Evolutionary conservation across 1,140 invertebrate genomes (phyloP).

Genomic region (Stratiolaelaps scimitus): DNA sequence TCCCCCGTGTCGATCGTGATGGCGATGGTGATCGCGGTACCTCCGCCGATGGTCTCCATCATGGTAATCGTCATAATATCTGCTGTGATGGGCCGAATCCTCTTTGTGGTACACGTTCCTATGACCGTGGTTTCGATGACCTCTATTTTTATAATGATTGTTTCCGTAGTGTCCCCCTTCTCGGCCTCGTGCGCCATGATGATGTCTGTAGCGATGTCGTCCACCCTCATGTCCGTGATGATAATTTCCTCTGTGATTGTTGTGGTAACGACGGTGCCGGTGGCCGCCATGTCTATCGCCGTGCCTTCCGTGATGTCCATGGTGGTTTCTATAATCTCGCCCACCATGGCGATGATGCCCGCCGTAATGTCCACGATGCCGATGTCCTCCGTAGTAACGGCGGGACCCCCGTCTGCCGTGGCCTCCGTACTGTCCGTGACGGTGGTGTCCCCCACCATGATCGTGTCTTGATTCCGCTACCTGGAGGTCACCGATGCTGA

Average conservation of each 20-base stretch:
- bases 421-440: slow-evolving; percentile 20
- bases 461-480: not conserved
- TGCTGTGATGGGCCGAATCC: slow-evolving; percentile 34
- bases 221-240: slow-evolving; percentile 31
- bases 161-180: slow-evolving; percentile 32
- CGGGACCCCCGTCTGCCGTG: not conserved
- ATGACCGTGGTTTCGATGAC: slow-evolving; percentile 31
- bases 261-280: slow-evolving; percentile 32
- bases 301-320: slow-evolving; percentile 25
- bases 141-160: slow-evolving; percentile 34
- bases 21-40: slow-evolving; percentile 33
- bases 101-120: slow-evolving; percentile 37
- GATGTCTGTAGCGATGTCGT: slow-evolving; percentile 31
- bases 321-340: slow-evolving; percentile 19
- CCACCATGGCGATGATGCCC: slow-evolving; percentile 6
- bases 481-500: not conserved
- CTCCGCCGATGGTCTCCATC: slow-evolving; percentile 32
- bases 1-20: slow-evolving; percentile 21
- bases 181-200: slow-evolving; percentile 32
- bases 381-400: slow-evolving; percentile 19
- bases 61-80: slow-evolving; percentile 33
- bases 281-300: slow-evolving; percentile 33
- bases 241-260: slow-evolving; percentile 33
- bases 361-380: slow-evolving; percentile 16
- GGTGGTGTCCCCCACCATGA: slow-evolving; percentile 9